phyloP scores from a whole-genome alignment of 2,888 invertebrate species.

The Euplexia lucipara region DNA sequence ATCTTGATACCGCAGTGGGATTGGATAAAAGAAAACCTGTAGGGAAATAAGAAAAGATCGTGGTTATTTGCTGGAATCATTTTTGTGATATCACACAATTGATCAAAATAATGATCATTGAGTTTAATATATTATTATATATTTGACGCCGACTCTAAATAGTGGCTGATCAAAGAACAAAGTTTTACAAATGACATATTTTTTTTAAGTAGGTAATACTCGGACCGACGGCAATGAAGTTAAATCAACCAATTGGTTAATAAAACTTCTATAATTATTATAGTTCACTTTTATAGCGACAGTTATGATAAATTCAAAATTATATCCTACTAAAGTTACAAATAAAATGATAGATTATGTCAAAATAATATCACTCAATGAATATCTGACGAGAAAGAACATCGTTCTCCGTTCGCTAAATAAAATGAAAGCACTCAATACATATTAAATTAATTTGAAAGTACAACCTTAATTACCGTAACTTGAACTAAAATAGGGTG shows the following conservation, averaged over 20 bases:
- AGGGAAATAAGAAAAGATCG: background rate
- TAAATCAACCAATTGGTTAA: no score
- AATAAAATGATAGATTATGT: background rate
- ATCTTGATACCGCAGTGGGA: conserved; percentile 38
- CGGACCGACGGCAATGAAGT: no score
- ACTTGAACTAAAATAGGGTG: conserved; percentile 3
- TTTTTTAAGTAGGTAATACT: no score
- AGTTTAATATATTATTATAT: no score
- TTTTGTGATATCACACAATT: background rate
- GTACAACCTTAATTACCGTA: conserved; percentile 15
- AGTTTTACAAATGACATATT: no score
- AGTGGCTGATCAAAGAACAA: no score
- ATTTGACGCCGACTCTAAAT: no score
- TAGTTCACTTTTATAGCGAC: no score
- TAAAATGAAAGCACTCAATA: background rate
- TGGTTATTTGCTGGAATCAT: no score
- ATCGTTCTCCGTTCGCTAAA: conserved; percentile 9
- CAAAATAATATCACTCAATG: background rate
- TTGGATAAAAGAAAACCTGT: conserved; percentile 8
- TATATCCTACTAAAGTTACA: background rate
- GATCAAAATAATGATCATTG: background rate
- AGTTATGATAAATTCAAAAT: background rate
- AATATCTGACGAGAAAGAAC: background rate
- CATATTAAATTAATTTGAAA: conserved; percentile 24
- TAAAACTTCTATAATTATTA: no score